These are phyloP conservation scores for Psilanteris sp. DNA, from an alignment of 1,140 invertebrate genomes.

Conservation along the genomic window DNA sequence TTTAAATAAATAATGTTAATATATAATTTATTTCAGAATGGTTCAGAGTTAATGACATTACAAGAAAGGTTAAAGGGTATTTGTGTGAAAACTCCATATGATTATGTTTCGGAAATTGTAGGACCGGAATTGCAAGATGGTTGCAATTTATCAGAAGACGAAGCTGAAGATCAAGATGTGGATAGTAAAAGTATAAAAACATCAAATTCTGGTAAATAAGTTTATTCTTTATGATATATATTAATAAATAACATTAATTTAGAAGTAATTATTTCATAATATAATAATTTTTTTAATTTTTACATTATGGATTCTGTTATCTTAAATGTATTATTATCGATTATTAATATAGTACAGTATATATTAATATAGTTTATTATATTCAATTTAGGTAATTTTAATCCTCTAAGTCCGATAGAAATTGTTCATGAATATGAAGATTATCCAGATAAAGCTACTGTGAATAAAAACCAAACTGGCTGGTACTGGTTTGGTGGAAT, in stretches of 20 bases:
- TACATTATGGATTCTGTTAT: too few species aligned
- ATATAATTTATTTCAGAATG: conserved; percentile 73
- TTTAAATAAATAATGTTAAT: too few species aligned
- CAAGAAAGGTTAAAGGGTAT: conserved; percentile 78
- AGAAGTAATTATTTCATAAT: too few species aligned
- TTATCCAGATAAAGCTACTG: conserved; percentile 78
- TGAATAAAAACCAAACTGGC: conserved; percentile 84
- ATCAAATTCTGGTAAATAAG: conserved; percentile 70
- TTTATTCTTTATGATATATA: background rate
- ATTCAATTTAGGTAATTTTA: conserved; percentile 73
- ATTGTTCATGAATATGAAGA: conserved; percentile 71
- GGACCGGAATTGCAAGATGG: conserved; percentile 79
- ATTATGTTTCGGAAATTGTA: conserved; percentile 82
- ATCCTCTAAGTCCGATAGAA: conserved; percentile 71
- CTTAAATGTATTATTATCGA: too few species aligned
- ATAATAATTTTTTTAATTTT: too few species aligned
- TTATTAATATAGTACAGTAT: too few species aligned
- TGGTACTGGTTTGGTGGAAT: conserved; percentile 91
- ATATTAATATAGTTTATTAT: too few species aligned
- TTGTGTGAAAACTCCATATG: conserved; percentile 81
- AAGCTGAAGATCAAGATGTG: conserved; percentile 75
- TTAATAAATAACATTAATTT: too few species aligned
- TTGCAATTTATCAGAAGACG: conserved; percentile 79
- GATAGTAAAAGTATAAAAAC: conserved; percentile 72
- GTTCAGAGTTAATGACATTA: conserved; percentile 73